A percentile compares a stretch with the other conserved stretches of the same genome.
phyloP scores from a whole-genome alignment of 2,888 invertebrate genomes.

The Drosophila cognata region DNA sequence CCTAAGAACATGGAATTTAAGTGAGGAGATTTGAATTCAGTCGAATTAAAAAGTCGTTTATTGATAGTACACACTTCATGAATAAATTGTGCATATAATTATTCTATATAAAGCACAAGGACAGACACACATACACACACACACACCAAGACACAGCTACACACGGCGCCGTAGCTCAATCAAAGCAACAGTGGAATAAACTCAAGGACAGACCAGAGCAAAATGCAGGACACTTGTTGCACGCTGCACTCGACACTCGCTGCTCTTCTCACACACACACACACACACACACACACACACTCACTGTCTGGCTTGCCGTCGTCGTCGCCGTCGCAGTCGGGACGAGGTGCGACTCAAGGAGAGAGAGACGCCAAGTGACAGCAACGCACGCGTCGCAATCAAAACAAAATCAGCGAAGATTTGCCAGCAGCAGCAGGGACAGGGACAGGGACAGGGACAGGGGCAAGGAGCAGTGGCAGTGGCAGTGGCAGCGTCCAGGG shows the following conservation, averaged over 20 bases:
- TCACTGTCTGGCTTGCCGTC: background rate
- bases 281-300: background rate
- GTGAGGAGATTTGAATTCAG: background rate
- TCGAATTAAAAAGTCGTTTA: background rate
- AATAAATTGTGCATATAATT: background rate
- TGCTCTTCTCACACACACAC: constrained; percentile 1
- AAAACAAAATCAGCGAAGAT: constrained; percentile 60
- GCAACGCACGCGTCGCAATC: constrained; percentile 73
- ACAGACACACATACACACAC: background rate
- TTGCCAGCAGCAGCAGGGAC: background rate
- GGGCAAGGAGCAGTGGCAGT: background rate
- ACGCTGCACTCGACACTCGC: background rate
- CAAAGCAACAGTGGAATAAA: constrained; percentile 12
- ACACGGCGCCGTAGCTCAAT: constrained; percentile 5
- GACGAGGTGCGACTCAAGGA: constrained; percentile 9
- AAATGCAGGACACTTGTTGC: constrained; percentile 64
- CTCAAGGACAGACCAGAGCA: constrained; percentile 22
- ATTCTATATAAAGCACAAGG: background rate
- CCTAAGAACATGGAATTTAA: background rate
- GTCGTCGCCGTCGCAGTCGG: background rate
- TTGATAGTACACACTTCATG: background rate
- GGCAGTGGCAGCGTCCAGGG: constrained; percentile 8
- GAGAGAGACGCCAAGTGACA: constrained; percentile 19
- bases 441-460: background rate
- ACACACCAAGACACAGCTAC: background rate